A percentile compares a stretch with the other conserved stretches of the same genome.
Evolutionary conservation across 1,140 invertebrate species (phyloP).

Genomic region (Hermetia illucens): DNA sequence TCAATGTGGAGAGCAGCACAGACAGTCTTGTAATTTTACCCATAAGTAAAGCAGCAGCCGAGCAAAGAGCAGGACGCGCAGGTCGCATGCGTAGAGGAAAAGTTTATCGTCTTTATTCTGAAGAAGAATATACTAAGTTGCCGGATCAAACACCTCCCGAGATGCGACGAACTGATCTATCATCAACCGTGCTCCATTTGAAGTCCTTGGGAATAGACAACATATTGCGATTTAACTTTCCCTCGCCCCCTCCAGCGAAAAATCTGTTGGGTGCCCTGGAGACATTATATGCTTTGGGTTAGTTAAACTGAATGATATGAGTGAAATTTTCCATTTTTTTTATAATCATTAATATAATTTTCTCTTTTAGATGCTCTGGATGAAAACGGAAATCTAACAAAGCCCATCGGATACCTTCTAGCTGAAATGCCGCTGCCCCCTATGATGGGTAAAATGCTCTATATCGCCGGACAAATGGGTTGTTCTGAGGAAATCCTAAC

Average conservation of each 20-base stretch:
- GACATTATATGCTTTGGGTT: conserved; percentile 66
- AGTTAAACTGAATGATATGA: not conserved
- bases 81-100: conserved; percentile 76
- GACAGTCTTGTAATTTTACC: conserved; percentile 76
- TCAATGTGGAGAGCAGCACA: conserved; percentile 67
- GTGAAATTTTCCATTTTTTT: not conserved
- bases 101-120: conserved; percentile 63
- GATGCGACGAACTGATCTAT: conserved; percentile 82
- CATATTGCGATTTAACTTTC: conserved; percentile 67
- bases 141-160: conserved; percentile 66
- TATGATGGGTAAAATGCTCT: conserved; percentile 75
- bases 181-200: conserved; percentile 73
- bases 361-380: conserved; percentile 51
- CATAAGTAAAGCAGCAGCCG: conserved; percentile 76
- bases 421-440: conserved; percentile 87
- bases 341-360: not conserved
- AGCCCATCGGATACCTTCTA: conserved; percentile 69
- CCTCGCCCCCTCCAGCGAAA: conserved; percentile 76
- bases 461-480: conserved; percentile 57
- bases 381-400: conserved; percentile 62
- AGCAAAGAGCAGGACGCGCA: conserved; percentile 83
- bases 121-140: conserved; percentile 62
- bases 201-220: conserved; percentile 94
- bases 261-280: conserved; percentile 79
- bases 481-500: conserved; percentile 81